phyloP scores from a whole-genome alignment of 1,140 invertebrate genomes.

The Papilio aristodemus region DNA sequence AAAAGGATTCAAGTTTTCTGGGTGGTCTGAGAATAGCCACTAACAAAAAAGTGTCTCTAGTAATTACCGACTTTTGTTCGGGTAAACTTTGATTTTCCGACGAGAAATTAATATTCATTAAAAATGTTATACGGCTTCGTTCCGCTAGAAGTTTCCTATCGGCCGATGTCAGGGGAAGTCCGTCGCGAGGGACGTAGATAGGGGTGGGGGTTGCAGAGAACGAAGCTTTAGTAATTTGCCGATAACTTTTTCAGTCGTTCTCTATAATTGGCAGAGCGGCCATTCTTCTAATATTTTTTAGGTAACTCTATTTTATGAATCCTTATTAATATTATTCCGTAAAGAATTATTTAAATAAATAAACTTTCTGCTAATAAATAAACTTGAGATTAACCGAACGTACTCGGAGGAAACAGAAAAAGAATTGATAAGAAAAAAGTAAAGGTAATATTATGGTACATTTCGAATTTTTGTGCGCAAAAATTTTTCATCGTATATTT shows the following conservation, averaged over 20 bases:
- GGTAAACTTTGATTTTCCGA: constrained; percentile 76
- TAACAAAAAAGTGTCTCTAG: constrained; percentile 63
- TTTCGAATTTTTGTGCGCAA: background rate
- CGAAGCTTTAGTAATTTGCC: constrained; percentile 15
- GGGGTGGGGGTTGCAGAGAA: background rate
- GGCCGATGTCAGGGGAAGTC: constrained; percentile 50
- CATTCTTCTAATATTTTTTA: background rate
- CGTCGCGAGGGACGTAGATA: constrained; percentile 9
- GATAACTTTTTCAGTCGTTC: constrained; percentile 5
- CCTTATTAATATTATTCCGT: background rate
- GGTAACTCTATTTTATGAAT: background rate
- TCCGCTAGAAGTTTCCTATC: constrained; percentile 76
- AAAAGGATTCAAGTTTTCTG: constrained; percentile 32
- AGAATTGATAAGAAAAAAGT: background rate
- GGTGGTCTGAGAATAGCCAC: constrained; percentile 55
- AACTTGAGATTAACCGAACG: too few species aligned
- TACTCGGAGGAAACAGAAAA: too few species aligned
- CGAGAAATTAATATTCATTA: constrained; percentile 79
- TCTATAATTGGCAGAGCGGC: background rate
- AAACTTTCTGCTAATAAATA: too few species aligned
- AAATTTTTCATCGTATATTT: background rate
- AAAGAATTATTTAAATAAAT: background rate
- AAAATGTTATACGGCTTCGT: constrained; percentile 75
- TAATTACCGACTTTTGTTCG: constrained; percentile 70
- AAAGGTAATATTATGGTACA: background rate